phyloP scores from a whole-genome alignment of 1,140 invertebrate genomes.

The Apolygus lucorum region DNA sequence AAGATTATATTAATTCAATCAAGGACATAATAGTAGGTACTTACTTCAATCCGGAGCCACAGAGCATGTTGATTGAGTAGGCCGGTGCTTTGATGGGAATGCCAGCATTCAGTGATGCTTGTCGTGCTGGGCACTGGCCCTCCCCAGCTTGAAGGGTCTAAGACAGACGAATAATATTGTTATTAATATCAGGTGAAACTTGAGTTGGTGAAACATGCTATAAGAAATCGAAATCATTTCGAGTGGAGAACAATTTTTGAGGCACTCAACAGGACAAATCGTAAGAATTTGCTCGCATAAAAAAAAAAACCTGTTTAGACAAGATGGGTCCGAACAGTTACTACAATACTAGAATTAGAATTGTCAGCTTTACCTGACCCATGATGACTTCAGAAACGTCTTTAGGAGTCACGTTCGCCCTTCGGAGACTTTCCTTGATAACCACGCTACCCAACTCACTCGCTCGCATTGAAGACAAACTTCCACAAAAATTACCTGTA shows the following conservation, averaged over 20 bases:
- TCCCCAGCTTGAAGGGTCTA: slow-evolving; percentile 59
- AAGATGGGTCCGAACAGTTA: no score
- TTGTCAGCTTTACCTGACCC: slow-evolving; percentile 62
- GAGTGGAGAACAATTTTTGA: no score
- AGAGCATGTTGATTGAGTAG: slow-evolving; percentile 72
- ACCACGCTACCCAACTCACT: slow-evolving; percentile 64
- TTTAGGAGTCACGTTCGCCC: slow-evolving; percentile 48
- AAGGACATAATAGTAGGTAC: slow-evolving; percentile 24
- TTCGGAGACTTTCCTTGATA: slow-evolving; percentile 58
- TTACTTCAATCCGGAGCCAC: slow-evolving; percentile 76
- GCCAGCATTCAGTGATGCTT: slow-evolving; percentile 69
- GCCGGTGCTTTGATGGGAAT: slow-evolving; percentile 63
- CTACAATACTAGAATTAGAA: no score
- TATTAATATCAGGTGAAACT: no score
- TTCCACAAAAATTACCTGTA: slow-evolving; percentile 60
- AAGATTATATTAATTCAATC: no score
- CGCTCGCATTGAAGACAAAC: slow-evolving; percentile 56
- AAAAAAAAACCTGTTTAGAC: no score
- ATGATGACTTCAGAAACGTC: slow-evolving; percentile 74
- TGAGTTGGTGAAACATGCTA: no score
- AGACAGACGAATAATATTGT: no score
- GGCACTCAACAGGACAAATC: no score
- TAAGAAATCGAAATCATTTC: no score
- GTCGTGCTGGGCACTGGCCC: slow-evolving; percentile 79
- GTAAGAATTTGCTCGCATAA: no score